phyloP scores from a whole-genome alignment of 2,888 invertebrate species.

The Drosophila affinis region DNA sequence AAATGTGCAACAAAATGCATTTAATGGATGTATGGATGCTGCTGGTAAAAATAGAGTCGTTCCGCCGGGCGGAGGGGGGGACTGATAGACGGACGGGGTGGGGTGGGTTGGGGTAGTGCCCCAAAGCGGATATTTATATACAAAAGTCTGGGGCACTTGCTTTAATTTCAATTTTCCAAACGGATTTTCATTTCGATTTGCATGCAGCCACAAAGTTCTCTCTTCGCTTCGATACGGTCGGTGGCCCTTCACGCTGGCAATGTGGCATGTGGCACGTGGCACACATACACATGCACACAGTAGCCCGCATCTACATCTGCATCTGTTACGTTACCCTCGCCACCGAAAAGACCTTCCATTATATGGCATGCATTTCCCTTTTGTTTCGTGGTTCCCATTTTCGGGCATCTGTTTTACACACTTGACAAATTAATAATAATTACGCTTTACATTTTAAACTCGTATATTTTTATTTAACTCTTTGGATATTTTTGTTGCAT shows the following conservation, averaged over 20 bases:
- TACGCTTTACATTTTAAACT: slow-evolving; percentile 47
- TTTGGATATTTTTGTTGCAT: background rate
- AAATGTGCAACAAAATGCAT: slow-evolving; percentile 74
- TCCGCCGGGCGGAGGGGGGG: background rate
- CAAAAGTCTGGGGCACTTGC: slow-evolving; percentile 60
- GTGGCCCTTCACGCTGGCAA: slow-evolving; percentile 28
- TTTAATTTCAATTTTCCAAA: slow-evolving; percentile 59
- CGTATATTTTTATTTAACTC: slow-evolving; percentile 17
- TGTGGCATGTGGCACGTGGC: slow-evolving; percentile 28
- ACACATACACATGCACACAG: slow-evolving; percentile 11
- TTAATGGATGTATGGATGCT: slow-evolving; percentile 54
- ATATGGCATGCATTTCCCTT: slow-evolving; percentile 17
- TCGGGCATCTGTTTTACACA: slow-evolving; percentile 76
- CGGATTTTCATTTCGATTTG: slow-evolving; percentile 64
- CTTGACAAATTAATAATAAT: slow-evolving; percentile 79
- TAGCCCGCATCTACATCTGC: slow-evolving; percentile 14
- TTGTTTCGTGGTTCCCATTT: slow-evolving; percentile 35
- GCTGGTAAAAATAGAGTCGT: slow-evolving; percentile 63
- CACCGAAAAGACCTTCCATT: slow-evolving; percentile 20
- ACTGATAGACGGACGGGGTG: slow-evolving; percentile 5
- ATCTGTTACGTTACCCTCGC: slow-evolving; percentile 27
- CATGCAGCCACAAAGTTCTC: slow-evolving; percentile 50
- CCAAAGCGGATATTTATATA: slow-evolving; percentile 46
- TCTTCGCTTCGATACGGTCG: slow-evolving; percentile 38
- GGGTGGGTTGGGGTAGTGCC: slow-evolving; percentile 8